A percentile compares a stretch with the other conserved stretches of the same genome.
These are phyloP conservation scores for Drosophila malerkotliana DNA, from an alignment of 1,140 invertebrate species.

Conservation along the genomic window DNA sequence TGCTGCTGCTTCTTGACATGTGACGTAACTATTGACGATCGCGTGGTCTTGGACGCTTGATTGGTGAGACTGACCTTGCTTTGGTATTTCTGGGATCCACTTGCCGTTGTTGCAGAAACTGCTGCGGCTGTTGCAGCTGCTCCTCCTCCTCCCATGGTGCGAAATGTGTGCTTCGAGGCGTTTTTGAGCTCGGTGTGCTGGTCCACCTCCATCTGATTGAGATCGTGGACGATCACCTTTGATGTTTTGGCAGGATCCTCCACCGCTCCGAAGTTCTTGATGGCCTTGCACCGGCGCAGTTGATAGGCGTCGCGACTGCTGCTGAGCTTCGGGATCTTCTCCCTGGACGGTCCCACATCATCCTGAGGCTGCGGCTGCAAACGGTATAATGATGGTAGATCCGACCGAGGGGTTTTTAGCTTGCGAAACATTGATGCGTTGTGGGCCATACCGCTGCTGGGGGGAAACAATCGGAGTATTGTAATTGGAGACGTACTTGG, in stretches of 20 bases:
- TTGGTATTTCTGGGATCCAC: neutral
- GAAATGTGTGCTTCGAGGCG: neutral
- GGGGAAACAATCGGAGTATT: too few species aligned
- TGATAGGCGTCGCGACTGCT: neutral
- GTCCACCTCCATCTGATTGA: neutral
- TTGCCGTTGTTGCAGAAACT: neutral
- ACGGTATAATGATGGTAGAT: neutral
- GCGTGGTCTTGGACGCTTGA: neutral
- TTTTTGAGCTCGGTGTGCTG: neutral
- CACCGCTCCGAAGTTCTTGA: neutral
- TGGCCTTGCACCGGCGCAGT: neutral
- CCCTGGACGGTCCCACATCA: neutral
- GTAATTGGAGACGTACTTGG: neutral
- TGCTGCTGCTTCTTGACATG: neutral
- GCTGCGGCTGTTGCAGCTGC: neutral
- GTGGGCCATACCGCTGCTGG: conserved; percentile 10
- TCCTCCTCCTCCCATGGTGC: neutral
- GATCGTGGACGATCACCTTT: conserved; percentile 1
- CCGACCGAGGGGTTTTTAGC: neutral
- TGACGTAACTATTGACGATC: too few species aligned
- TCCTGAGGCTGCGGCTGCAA: neutral
- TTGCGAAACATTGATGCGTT: conserved; percentile 10
- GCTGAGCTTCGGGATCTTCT: conserved; percentile 5
- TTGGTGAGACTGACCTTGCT: neutral
- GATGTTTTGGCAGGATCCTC: neutral